These are phyloP conservation scores for Neoscelio sp. DNA, from an alignment of 2,888 invertebrate genomes.

Conservation along the genomic window DNA sequence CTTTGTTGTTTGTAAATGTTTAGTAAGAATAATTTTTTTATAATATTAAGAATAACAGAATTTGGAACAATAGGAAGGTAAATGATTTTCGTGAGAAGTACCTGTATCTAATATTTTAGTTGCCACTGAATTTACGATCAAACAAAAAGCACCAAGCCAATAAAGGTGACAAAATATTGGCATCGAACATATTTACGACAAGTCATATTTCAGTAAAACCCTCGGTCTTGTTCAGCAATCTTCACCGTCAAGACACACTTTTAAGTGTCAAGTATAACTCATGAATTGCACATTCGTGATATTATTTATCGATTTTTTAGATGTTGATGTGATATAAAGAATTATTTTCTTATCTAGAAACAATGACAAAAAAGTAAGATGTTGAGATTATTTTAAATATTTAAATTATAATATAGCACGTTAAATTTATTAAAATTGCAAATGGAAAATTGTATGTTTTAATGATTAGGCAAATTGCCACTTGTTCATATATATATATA, in stretches of 20 bases:
- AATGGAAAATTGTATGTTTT: too few relatives aligned
- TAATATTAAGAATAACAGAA: too few relatives aligned
- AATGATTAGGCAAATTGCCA: too few relatives aligned
- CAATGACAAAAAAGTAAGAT: neutral
- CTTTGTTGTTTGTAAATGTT: too few relatives aligned
- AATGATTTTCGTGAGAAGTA: conserved; percentile 24
- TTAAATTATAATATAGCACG: too few relatives aligned
- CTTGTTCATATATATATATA: too few relatives aligned
- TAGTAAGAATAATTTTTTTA: too few relatives aligned
- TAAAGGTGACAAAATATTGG: conserved; percentile 82
- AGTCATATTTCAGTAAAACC: conserved; percentile 71
- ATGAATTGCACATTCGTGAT: conserved; percentile 38
- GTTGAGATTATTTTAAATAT: too few relatives aligned
- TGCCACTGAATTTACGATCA: conserved; percentile 80
- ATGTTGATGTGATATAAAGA: too few relatives aligned
- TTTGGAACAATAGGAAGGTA: conserved; percentile 15
- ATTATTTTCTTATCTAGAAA: too few relatives aligned
- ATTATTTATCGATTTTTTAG: too few relatives aligned
- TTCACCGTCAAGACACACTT: conserved; percentile 36
- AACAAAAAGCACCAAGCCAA: conserved; percentile 77
- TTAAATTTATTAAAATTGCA: too few relatives aligned
- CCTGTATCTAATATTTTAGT: conserved; percentile 51
- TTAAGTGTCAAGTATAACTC: conserved; percentile 40
- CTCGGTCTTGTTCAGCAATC: conserved; percentile 52
- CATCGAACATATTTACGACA: conserved; percentile 78